A percentile compares a stretch with the other conserved stretches of the same genome.
phyloP scores from a whole-genome alignment of 1,140 invertebrate species.

The Procambarus clarkii region DNA sequence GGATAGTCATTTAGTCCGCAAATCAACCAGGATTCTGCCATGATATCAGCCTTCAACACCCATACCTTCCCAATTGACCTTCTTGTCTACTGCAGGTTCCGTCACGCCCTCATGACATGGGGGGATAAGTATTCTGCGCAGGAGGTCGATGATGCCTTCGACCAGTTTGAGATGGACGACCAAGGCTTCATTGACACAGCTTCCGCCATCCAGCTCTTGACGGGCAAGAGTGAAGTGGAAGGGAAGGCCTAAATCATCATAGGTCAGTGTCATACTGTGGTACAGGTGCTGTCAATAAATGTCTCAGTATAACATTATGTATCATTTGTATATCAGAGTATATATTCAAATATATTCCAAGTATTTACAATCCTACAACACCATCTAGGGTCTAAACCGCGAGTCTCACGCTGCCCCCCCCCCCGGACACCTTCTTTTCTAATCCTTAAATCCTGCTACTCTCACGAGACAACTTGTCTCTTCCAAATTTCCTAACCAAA shows the following conservation, averaged over 20 bases:
- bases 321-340: too few species aligned
- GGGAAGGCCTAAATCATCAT: slow-evolving; percentile 76
- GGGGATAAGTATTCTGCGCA: slow-evolving; percentile 96
- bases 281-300: too few species aligned
- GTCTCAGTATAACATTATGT: too few species aligned
- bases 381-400: too few species aligned
- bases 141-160: slow-evolving; percentile 95
- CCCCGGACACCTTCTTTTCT: too few species aligned
- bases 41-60: not conserved
- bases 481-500: too few species aligned
- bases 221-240: slow-evolving; percentile 84
- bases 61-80: not conserved
- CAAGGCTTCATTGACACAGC: slow-evolving; percentile 94
- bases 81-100: slow-evolving; percentile 81
- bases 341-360: too few species aligned
- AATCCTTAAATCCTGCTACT: too few species aligned
- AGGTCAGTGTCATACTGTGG: not conserved
- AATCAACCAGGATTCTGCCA: not conserved
- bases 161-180: slow-evolving; percentile 95
- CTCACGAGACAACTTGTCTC: too few species aligned
- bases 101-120: slow-evolving; percentile 95
- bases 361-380: too few species aligned
- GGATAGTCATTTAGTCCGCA: not conserved
- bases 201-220: slow-evolving; percentile 90
- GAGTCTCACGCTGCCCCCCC: too few species aligned